Base-by-base conservation (phyloP, 2,888 invertebrate genomes). In the Heterodera filipjevi region DNA sequence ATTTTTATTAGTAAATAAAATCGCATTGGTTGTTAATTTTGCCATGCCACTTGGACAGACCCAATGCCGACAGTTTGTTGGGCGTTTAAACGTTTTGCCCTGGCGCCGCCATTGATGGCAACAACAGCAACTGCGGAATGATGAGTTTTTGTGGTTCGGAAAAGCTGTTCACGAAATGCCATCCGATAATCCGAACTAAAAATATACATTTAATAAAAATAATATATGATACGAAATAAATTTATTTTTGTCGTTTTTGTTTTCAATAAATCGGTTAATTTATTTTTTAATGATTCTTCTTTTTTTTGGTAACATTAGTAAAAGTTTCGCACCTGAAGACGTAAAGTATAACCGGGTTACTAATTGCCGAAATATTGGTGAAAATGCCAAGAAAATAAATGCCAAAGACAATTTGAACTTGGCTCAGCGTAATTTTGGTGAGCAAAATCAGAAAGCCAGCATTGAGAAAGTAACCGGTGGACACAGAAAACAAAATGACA, bases 391-490 rank as follows among this genome's bases (percentile, higher is more conserved):
- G 68, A 22, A 32, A 22, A 35, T 68, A 68, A 35, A 16, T 16
- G 68, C 10, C 68, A 22, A 35, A 68, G 5, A 68, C 68, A 68
- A 68, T 68, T 35, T 35, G 68, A 5, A 68, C 33, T 68, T 68
- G 68, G 68, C 68, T 68, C 16, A 68, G 19, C 68, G 68, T 3
- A 32, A 68, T 3, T 32, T 32, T 35, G 16, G 16, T 22, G 5
- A 68, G 68, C 33, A 68, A 22, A 35, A 68, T 68, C 33, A 68
- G 3, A 35, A 68, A 68, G 33, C 35, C 68, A 35, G 35, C 68
- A 35, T 68, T 68, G 33, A 68, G 68, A 35, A 68, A 68, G 33
- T 68, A 68, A 5, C 68, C 68, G 68, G 22, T 22, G 33, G 68
- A 32, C 68, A 68, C 33, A 32, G 19, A 68, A 14, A 35, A 6